phyloP scores from a whole-genome alignment of 2,113 vertebrate genomes.

The Camelus bactrianus region DNA sequence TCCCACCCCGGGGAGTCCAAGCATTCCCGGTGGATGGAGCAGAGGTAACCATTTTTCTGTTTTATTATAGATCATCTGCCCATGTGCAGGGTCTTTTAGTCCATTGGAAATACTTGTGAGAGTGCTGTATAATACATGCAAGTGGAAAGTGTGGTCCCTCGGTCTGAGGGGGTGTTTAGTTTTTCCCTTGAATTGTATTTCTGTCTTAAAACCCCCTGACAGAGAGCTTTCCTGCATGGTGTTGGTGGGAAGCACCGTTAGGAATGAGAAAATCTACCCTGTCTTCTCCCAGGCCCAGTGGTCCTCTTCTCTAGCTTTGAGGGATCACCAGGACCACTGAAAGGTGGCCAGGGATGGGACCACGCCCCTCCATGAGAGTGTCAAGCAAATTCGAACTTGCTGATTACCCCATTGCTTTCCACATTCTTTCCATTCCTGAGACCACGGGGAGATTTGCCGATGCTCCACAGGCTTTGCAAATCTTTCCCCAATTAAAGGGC shows the following conservation, averaged over 20 bases:
- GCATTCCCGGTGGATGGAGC: background rate
- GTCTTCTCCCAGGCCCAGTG: background rate
- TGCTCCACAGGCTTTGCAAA: background rate
- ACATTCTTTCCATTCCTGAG: slow-evolving; percentile 59
- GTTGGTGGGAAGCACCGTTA: background rate
- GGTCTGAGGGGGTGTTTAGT: background rate
- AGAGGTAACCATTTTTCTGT: background rate
- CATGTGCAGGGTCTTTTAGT: accelerated
- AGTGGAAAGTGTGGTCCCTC: too few species aligned
- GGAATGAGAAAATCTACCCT: background rate
- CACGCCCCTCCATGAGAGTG: accelerated
- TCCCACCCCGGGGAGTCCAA: background rate
- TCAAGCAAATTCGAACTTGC: background rate
- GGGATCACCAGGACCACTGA: background rate
- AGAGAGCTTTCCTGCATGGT: accelerated
- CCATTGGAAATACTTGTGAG: background rate
- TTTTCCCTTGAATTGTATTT: background rate
- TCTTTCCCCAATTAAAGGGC: slow-evolving; percentile 50
- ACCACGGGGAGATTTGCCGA: background rate
- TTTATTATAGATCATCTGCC: background rate
- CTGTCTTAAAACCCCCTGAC: background rate
- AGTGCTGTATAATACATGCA: background rate
- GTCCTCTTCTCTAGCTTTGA: background rate
- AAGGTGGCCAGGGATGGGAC: background rate
- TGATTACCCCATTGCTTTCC: background rate